Percentiles rank a stretch among this genome's conserved stretches.
Evolutionary conservation across 2,888 invertebrate species (phyloP).

Genomic region (Hanleya hanleyi): DNA sequence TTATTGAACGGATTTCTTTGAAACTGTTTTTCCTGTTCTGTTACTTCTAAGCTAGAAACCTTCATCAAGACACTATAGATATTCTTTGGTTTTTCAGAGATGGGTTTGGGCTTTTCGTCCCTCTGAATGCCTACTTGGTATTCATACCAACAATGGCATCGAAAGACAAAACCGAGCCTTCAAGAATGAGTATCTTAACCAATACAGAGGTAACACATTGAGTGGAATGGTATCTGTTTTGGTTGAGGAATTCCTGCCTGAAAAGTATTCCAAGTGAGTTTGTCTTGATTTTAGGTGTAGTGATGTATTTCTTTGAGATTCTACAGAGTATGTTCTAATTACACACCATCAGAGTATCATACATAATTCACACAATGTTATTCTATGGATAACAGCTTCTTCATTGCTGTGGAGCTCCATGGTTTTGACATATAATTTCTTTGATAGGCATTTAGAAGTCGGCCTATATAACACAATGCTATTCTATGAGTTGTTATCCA

Average conservation of each 20-base stretch:
- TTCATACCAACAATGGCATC: not conserved
- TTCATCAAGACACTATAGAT: not conserved
- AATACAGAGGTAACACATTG: not conserved
- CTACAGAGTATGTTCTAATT: too few species aligned
- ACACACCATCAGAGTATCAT: too few species aligned
- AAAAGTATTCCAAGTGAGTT: not conserved
- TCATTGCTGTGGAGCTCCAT: too few species aligned
- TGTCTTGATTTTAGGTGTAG: not conserved
- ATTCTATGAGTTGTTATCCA: too few species aligned
- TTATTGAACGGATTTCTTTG: too few species aligned
- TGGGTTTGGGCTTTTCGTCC: not conserved
- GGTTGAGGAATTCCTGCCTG: not conserved
- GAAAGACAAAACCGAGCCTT: not conserved
- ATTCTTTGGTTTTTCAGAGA: not conserved
- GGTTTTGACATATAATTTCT: too few species aligned
- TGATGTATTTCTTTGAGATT: not conserved
- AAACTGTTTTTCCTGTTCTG: too few species aligned
- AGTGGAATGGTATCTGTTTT: not conserved
- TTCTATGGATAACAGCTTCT: too few species aligned
- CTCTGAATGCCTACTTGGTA: not conserved
- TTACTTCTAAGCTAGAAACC: too few species aligned
- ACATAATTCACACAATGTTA: too few species aligned
- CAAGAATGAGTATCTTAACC: not conserved
- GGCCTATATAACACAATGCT: too few species aligned
- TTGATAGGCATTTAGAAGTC: too few species aligned